These are phyloP conservation scores for Chloroceryle aenea DNA, from an alignment of 2,113 vertebrate species.

Conservation along the genomic window DNA sequence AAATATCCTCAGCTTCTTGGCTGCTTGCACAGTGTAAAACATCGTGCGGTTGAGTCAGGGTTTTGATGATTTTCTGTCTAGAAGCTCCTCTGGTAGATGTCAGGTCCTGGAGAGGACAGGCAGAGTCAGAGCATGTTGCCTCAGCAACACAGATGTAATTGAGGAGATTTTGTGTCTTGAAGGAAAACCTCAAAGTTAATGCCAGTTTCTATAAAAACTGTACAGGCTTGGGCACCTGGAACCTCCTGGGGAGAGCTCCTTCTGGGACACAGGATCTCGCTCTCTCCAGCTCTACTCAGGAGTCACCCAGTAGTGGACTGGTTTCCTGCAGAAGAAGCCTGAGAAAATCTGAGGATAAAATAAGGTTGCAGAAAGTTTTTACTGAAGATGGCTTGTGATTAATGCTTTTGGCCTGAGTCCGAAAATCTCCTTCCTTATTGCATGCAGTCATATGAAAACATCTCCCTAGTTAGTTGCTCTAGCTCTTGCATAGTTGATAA, in stretches of 20 bases:
- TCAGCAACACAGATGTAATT: background rate
- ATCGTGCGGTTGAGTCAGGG: background rate
- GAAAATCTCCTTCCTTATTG: constrained; percentile 5
- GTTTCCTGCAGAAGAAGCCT: background rate
- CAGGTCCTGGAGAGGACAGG: background rate
- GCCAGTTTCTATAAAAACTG: background rate
- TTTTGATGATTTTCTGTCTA: constrained; percentile 3
- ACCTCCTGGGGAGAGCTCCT: background rate
- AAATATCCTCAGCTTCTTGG: constrained; percentile 42
- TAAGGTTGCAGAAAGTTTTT: background rate
- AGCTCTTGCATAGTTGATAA: constrained; percentile 12
- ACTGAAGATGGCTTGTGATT: background rate
- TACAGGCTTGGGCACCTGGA: background rate
- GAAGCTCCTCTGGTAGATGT: background rate
- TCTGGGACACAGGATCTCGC: fast-evolving
- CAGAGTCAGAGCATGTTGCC: background rate
- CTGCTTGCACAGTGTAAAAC: background rate
- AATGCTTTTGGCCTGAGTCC: background rate
- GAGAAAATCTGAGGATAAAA: constrained; percentile 18
- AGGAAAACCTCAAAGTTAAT: background rate
- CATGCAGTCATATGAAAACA: background rate
- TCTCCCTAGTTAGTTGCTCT: background rate
- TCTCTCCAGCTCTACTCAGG: background rate
- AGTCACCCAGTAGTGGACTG: background rate
- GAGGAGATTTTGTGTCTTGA: constrained; percentile 7